A percentile compares a stretch with the other conserved stretches of the same genome.
These are phyloP conservation scores for Threskiornis aethiopicus DNA, from an alignment of 2,797 vertebrate genomes.

Conservation along the genomic window DNA sequence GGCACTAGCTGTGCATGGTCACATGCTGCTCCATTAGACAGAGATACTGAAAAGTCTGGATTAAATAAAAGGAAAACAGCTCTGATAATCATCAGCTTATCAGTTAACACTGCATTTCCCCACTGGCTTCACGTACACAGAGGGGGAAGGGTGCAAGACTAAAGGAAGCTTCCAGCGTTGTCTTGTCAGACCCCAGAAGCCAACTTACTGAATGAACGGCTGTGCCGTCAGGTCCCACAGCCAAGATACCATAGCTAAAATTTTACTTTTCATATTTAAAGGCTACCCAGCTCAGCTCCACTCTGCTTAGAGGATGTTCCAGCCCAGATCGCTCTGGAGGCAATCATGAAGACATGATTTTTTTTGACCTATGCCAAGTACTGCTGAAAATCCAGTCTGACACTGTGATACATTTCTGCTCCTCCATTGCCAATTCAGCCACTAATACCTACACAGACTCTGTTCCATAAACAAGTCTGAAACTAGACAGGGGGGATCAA, in stretches of 20 bases:
- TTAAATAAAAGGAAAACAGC: background rate
- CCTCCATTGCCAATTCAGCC: conserved; percentile 2
- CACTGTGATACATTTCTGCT: background rate
- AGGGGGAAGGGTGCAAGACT: background rate
- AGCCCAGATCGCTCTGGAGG: background rate
- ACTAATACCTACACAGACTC: conserved; percentile 33
- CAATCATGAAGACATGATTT: background rate
- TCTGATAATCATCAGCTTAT: background rate
- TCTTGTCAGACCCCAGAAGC: background rate
- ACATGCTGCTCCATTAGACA: background rate
- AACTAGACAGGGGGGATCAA: conserved; percentile 54
- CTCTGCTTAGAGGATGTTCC: background rate
- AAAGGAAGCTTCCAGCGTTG: background rate
- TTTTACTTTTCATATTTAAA: background rate
- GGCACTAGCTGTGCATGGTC: background rate
- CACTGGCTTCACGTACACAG: background rate
- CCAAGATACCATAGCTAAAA: background rate
- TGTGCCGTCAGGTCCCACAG: background rate
- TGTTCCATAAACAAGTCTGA: conserved; percentile 61
- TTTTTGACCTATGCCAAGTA: background rate
- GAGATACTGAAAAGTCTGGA: background rate
- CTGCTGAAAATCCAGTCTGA: conserved; percentile 1
- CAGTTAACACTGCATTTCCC: background rate
- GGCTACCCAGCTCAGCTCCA: background rate
- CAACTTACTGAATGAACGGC: background rate